Conservation (phyloP, 1,140 invertebrate species). For the Cydia strobilella region DNA sequence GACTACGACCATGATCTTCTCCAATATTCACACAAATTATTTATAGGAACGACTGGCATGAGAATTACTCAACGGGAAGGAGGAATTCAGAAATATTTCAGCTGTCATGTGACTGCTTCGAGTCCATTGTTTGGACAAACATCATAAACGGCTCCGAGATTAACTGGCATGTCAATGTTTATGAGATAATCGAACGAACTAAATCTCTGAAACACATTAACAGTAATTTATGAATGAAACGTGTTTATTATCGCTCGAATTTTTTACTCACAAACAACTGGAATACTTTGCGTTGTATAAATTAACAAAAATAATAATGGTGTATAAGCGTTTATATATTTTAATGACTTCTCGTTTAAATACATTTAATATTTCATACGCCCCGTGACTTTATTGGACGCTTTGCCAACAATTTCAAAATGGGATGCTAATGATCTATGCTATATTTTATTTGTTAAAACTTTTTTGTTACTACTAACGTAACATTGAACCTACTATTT, state of each 20-base stretch:
- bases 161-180: slow-evolving; percentile 3
- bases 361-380: slow-evolving; percentile 19
- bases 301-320: slow-evolving; percentile 19
- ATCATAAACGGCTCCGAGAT: not conserved
- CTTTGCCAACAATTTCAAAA: slow-evolving; percentile 56
- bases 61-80: slow-evolving; percentile 2
- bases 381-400: slow-evolving; percentile 53
- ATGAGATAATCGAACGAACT: not conserved
- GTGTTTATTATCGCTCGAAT: not conserved
- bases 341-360: slow-evolving; percentile 11
- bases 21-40: slow-evolving; percentile 19
- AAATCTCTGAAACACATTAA: slow-evolving; percentile 10
- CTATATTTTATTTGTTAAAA: not conserved
- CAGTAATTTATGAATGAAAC: slow-evolving; percentile 21
- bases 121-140: slow-evolving; percentile 15
- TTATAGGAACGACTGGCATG: not conserved
- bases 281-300: slow-evolving; percentile 7
- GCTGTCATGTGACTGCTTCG: slow-evolving; percentile 9
- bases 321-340: slow-evolving; percentile 13
- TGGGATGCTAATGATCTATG: not conserved
- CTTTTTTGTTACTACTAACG: not conserved
- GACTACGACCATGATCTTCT: slow-evolving; percentile 16
- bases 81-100: slow-evolving; percentile 4
- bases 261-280: slow-evolving; percentile 22
- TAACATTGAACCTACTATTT: not conserved